These are phyloP conservation scores for Eueremaeus valkanovi DNA, from an alignment of 2,888 invertebrate genomes.

Conservation along the genomic window DNA sequence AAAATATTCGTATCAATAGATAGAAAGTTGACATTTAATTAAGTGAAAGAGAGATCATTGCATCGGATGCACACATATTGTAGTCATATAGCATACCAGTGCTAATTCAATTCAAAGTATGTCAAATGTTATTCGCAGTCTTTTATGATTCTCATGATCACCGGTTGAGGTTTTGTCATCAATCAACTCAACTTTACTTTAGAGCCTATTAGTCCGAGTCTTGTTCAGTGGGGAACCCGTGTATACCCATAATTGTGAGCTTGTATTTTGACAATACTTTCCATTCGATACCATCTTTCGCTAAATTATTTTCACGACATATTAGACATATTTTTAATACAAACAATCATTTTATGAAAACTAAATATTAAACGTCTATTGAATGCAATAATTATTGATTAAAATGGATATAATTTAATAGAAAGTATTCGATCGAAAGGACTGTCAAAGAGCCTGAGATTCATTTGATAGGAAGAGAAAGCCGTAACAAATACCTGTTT, in stretches of 20 bases:
- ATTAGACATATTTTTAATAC: background rate
- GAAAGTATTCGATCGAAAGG: background rate
- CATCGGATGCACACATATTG: background rate
- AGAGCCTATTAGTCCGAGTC: slow-evolving; percentile 6
- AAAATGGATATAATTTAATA: background rate
- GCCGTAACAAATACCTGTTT: slow-evolving; percentile 34
- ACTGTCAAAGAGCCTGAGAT: background rate
- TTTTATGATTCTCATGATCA: slow-evolving; percentile 2
- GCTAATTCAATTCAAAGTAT: background rate
- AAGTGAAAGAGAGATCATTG: background rate
- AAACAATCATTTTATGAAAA: background rate
- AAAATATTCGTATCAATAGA: too few relatives aligned
- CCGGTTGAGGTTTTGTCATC: slow-evolving; percentile 17
- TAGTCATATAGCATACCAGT: background rate
- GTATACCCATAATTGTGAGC: slow-evolving; percentile 2
- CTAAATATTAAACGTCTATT: background rate
- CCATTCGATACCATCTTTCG: background rate
- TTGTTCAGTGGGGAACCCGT: slow-evolving; percentile 22
- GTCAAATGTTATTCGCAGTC: background rate
- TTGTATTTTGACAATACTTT: background rate
- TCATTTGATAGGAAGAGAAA: slow-evolving; percentile 20
- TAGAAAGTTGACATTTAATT: background rate
- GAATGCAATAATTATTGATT: background rate
- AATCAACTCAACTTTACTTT: background rate
- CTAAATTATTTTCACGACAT: background rate